phyloP scores from a whole-genome alignment of 2,797 vertebrate genomes.

The Chrosomus eos region DNA sequence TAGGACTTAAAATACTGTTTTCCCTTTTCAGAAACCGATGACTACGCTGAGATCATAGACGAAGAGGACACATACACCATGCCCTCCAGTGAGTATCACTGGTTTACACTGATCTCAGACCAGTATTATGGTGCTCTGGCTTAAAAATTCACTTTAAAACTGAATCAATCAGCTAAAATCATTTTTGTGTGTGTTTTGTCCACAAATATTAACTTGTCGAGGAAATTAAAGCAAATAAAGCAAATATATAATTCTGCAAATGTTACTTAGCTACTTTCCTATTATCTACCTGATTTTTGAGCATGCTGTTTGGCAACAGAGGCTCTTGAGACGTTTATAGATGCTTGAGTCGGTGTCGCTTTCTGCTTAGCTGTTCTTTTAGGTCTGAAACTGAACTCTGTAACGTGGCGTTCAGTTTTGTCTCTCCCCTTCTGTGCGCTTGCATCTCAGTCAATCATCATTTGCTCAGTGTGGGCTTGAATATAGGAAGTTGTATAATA shows the following conservation, averaged over 20 bases:
- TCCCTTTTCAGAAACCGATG: constrained; percentile 88
- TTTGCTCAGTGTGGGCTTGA: constrained; percentile 16
- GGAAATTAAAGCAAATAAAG: neutral
- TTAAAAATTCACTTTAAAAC: neutral
- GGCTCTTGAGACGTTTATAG: constrained; percentile 32
- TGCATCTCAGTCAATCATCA: constrained; percentile 25
- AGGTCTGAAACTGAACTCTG: constrained; percentile 52
- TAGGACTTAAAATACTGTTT: constrained; percentile 20
- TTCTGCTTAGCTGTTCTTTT: constrained; percentile 52
- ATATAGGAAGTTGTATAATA: neutral
- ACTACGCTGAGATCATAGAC: constrained; percentile 99
- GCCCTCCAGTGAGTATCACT: constrained; percentile 93
- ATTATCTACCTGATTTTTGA: constrained; percentile 37
- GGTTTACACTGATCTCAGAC: neutral
- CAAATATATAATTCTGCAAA: neutral
- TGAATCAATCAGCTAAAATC: too few relatives aligned
- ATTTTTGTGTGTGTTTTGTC: neutral
- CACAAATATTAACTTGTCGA: neutral
- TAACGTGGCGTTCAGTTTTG: constrained; percentile 14
- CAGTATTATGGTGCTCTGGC: neutral
- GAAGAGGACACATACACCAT: constrained; percentile 98
- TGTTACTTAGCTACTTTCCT: constrained; percentile 14
- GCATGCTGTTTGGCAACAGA: constrained; percentile 20
- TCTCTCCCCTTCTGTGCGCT: constrained; percentile 31
- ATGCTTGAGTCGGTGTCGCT: constrained; percentile 46